phyloP scores from a whole-genome alignment of 2,113 vertebrate species.

The Galbula dea region DNA sequence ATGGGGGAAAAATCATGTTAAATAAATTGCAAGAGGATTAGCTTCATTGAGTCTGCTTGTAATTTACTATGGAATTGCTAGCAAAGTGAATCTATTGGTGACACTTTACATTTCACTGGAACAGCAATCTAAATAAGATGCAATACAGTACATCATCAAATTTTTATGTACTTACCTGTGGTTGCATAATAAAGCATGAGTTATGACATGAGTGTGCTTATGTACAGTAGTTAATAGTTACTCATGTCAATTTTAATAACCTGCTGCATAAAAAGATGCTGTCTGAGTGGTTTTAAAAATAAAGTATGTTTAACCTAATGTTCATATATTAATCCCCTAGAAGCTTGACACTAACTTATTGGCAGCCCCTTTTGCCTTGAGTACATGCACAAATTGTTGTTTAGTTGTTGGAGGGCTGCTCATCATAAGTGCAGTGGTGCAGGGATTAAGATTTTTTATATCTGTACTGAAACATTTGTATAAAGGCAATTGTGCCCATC shows the following conservation, averaged over 20 bases:
- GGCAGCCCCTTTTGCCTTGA: background rate
- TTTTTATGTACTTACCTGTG: slow-evolving; percentile 58
- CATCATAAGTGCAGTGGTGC: background rate
- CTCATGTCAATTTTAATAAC: slow-evolving; percentile 47
- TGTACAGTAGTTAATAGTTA: slow-evolving; percentile 11
- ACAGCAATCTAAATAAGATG: slow-evolving; percentile 4
- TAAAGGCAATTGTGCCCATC: background rate
- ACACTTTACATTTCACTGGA: slow-evolving; percentile 29
- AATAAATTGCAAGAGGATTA: slow-evolving; percentile 30
- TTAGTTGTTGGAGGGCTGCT: background rate
- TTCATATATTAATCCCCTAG: slow-evolving; percentile 7
- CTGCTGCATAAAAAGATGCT: background rate
- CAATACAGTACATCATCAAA: background rate
- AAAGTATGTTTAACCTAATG: background rate
- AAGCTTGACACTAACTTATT: slow-evolving; percentile 31
- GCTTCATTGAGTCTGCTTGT: slow-evolving; percentile 13
- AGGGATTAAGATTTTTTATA: background rate
- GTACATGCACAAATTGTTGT: background rate
- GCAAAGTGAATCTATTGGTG: background rate
- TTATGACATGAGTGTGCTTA: background rate
- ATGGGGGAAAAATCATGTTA: background rate
- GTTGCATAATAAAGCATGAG: slow-evolving; percentile 37
- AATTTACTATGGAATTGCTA: background rate
- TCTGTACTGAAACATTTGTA: background rate
- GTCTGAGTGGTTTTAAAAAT: slow-evolving; percentile 11